A percentile compares a stretch with the other conserved stretches of the same genome.
Evolutionary conservation across 2,797 vertebrate genomes (phyloP).

Genomic region (Orientallactaga sibirica): DNA sequence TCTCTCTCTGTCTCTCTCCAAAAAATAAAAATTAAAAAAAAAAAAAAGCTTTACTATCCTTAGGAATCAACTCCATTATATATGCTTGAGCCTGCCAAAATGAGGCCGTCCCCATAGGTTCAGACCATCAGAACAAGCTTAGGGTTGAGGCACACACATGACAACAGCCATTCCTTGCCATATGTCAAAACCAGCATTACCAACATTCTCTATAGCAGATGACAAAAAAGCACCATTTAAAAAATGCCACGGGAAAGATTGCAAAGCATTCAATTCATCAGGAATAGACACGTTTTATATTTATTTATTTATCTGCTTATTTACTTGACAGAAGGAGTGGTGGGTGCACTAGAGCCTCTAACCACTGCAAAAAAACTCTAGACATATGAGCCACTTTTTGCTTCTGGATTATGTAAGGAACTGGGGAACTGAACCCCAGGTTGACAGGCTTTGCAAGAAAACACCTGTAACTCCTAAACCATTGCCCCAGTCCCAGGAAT

Average conservation of each 20-base stretch:
- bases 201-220: not conserved
- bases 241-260: not conserved
- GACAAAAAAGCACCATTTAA: slow-evolving; percentile 3
- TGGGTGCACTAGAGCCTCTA: too few species aligned
- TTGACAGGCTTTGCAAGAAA: too few species aligned
- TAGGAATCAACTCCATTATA: not conserved
- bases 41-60: not conserved
- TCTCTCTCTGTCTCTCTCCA: too few species aligned
- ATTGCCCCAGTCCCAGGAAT: not conserved
- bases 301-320: too few species aligned
- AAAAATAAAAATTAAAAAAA: too few species aligned
- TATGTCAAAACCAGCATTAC: not conserved
- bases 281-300: not conserved
- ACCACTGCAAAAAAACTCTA: too few species aligned
- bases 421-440: too few species aligned
- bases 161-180: not conserved
- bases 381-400: too few species aligned
- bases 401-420: too few species aligned
- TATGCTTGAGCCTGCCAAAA: not conserved
- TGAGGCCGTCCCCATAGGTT: not conserved
- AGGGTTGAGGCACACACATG: not conserved
- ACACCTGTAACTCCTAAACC: too few species aligned
- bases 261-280: not conserved
- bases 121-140: not conserved
- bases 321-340: too few species aligned